A percentile compares a stretch with the other conserved stretches of the same genome.
These are phyloP conservation scores for Ganaspis brasiliensis DNA, from an alignment of 2,888 invertebrate genomes.

Conservation along the genomic window DNA sequence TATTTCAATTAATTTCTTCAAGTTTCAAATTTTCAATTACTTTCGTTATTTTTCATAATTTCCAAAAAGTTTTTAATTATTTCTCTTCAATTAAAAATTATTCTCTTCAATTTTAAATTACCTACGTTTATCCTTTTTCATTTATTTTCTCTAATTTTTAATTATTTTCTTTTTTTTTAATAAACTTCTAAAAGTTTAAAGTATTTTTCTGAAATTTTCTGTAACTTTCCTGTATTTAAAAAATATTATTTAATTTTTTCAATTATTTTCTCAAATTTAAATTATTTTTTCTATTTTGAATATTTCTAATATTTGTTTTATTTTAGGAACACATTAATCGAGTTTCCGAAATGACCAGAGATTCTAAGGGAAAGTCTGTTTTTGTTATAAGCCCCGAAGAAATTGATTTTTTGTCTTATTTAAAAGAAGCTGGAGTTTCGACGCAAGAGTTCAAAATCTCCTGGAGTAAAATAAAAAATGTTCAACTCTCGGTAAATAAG, in stretches of 20 bases:
- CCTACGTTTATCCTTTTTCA: too few species aligned
- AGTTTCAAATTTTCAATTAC: too few species aligned
- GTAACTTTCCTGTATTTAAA: too few species aligned
- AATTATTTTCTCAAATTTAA: neutral
- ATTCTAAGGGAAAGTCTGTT: constrained; percentile 93
- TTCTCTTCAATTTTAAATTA: too few species aligned
- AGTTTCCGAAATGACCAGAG: constrained; percentile 96
- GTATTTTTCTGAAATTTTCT: too few species aligned
- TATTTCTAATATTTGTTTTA: too few species aligned
- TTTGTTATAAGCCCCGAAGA: constrained; percentile 95
- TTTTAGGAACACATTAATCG: constrained; percentile 96
- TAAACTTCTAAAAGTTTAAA: too few species aligned
- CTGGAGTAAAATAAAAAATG: constrained; percentile 96
- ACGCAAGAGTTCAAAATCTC: constrained; percentile 97
- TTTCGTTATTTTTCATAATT: too few species aligned
- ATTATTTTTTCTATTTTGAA: neutral
- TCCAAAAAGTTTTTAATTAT: too few species aligned
- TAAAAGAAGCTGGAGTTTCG: constrained; percentile 94
- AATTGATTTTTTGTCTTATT: constrained; percentile 93
- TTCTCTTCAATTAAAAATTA: too few species aligned
- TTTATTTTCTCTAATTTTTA: neutral
- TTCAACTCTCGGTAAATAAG: constrained; percentile 90
- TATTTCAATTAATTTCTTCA: neutral
- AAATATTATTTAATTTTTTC: too few species aligned
- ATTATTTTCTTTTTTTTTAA: neutral